Conservation (phyloP, 2,888 invertebrate species). For the Rhimphoctona megacephalus region DNA sequence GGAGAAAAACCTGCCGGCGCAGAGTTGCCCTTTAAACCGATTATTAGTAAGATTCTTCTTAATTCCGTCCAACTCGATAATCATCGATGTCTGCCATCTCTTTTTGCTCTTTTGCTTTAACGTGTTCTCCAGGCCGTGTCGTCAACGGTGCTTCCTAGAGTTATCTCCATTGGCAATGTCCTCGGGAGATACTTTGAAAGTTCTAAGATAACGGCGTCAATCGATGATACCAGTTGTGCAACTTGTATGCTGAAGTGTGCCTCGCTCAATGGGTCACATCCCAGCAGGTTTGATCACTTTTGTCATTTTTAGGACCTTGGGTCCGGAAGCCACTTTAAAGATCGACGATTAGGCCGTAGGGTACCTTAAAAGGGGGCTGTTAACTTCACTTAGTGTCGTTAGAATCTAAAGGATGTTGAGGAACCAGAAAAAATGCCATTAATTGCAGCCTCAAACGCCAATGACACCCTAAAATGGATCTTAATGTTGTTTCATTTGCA, state of each 20-base stretch:
- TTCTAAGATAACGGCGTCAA: slow-evolving; percentile 9
- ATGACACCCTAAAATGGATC: background rate
- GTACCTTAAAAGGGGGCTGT: background rate
- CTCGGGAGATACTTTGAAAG: background rate
- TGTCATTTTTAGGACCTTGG: background rate
- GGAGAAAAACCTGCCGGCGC: slow-evolving; percentile 4
- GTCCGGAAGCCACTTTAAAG: background rate
- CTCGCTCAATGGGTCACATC: background rate
- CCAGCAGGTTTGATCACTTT: background rate
- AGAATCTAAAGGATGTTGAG: background rate
- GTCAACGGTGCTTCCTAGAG: slow-evolving; percentile 35
- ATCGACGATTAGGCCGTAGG: background rate
- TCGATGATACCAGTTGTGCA: background rate
- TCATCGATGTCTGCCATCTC: background rate
- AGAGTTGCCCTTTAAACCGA: slow-evolving; percentile 37
- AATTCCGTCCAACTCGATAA: slow-evolving; percentile 59
- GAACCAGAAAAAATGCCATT: background rate
- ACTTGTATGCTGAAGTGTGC: background rate
- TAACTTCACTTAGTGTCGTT: background rate
- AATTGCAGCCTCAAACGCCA: background rate
- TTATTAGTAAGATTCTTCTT: slow-evolving; percentile 57
- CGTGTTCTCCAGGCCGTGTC: slow-evolving; percentile 13
- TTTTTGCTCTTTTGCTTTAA: background rate
- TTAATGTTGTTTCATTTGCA: background rate
- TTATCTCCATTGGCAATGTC: slow-evolving; percentile 4